Base-by-base conservation (phyloP, 2,888 invertebrate genomes). In the Hylaea fasciaria region DNA sequence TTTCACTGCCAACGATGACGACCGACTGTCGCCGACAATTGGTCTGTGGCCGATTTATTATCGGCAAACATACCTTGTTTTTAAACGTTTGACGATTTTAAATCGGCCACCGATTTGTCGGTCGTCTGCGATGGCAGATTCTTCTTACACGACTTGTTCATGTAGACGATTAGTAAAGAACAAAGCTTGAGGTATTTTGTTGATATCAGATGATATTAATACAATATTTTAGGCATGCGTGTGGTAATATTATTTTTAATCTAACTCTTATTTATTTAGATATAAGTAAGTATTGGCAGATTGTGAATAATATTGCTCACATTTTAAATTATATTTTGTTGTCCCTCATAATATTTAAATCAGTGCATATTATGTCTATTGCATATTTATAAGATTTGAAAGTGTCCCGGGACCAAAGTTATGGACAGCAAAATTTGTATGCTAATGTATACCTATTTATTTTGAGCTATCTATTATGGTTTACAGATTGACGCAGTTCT, bases 361-460 rank as follows among this genome's bases (percentile, higher is more conserved):
- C 48, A 44, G 37, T 72, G 81, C 81, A 77, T 79, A 77, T n/a
- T 76, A 76, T 76, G 59, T 69, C 63, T 73, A 71, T 74, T 71
- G 54, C 64, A 67, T 66, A 49, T 51, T 47, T 55, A 60, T 44
- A 50, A 49, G 46, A 55, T 56, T 66, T 71, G 70, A 69, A 72
- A 66, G 54, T 58, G 69, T 73, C 68, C 69, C 67, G 85, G 87
- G 85, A 86, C 85, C 86, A 87, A 85, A 74, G 68, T 65, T 65
- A 65, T 62, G 74, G 76, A 70, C 75, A 73, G 65, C 75, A 69
- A 69, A 70, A 12, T 52, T 9, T 44, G 13, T 47, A 49, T 0
- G 32, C 12, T 3, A 11, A 16, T 12, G 22, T 51, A 40, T n/a
- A n/a, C n/a, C n/a, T n/a, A n/a, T 40, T 53, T 54, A 45, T 37